Evolutionary conservation across 2,797 vertebrate species (phyloP), one percentile per base, ranked within the genome.

Genomic region (Delichon dasypus): DNA sequence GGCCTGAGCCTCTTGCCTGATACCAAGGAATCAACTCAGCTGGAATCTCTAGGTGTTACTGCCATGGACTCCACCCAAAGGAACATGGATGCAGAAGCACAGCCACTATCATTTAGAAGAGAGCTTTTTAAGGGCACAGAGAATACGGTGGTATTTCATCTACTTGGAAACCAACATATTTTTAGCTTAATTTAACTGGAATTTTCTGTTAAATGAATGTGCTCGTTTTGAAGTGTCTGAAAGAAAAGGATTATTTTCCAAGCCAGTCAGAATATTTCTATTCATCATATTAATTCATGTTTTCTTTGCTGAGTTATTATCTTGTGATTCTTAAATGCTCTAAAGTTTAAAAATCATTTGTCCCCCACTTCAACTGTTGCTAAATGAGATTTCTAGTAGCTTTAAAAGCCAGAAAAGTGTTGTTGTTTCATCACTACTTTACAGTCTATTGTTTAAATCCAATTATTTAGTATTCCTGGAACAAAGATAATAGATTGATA

Each of bases 401-500:
- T 95, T 73, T 84, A 93, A 93, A 82, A 65, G 40, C 11, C 50
- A 87, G 48, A 86, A 96, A 75, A 34, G 29, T 20, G 22, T 65
- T 84, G 50, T 38, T 81, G 27, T 42, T 89, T 95, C 42, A 93
- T 67, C 38, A 66, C 36, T 67, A 60, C 72, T 76, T 85, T 75
- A 81, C 29, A 78, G 61, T 36, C 74, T 76, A 58, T 93, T 93
- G 75, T 89, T 95, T 94, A 86, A 95, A 95, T 57, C 61, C 9
- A 11, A 73, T 92, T 89, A 93, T 89, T 89, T 90, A 48, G n/a
- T 51, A 82, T 40, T 53, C 66, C 30, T 88, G 9, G 32, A 86
- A 95, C 81, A 77, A 76, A 44, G 67, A 82, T 64, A 84, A 84
- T 45, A 32, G 76, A 51, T 74, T 89, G 79, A 62, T 40, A 80